Percentiles rank a stretch among this genome's conserved stretches.
These are phyloP conservation scores for Polietes domitor DNA, from an alignment of 2,888 invertebrate species.

Conservation along the genomic window DNA sequence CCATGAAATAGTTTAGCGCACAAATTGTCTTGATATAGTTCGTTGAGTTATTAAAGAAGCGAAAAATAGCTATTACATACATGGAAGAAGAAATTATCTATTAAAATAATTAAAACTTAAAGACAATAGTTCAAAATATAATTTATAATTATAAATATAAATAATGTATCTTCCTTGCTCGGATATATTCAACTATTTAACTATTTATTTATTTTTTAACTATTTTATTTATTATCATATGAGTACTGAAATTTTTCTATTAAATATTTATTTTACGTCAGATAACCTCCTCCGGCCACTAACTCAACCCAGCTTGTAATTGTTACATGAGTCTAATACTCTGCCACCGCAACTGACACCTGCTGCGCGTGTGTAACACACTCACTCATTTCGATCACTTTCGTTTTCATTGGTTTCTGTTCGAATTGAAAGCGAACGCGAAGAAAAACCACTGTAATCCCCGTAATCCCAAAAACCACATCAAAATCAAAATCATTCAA, in stretches of 20 bases:
- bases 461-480: constrained; percentile 17
- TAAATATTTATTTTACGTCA: constrained; percentile 49
- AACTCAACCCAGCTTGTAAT: constrained; percentile 5
- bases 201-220: too few species aligned
- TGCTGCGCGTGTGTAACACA: not conserved
- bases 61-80: too few species aligned
- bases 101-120: too few species aligned
- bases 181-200: too few species aligned
- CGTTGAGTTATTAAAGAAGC: too few species aligned
- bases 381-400: constrained; percentile 20
- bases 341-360: constrained; percentile 23
- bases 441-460: not conserved
- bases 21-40: too few species aligned
- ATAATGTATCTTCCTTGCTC: too few species aligned
- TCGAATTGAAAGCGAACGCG: not conserved
- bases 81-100: too few species aligned
- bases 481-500: not conserved
- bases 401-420: constrained; percentile 47
- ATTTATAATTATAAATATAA: too few species aligned
- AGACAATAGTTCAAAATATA: too few species aligned
- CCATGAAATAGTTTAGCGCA: too few species aligned
- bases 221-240: too few species aligned
- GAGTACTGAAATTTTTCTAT: constrained; percentile 39
- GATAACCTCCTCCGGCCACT: not conserved
- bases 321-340: not conserved